phyloP scores from a whole-genome alignment of 2,888 invertebrate species.

The Apomyelois bistriatella region DNA sequence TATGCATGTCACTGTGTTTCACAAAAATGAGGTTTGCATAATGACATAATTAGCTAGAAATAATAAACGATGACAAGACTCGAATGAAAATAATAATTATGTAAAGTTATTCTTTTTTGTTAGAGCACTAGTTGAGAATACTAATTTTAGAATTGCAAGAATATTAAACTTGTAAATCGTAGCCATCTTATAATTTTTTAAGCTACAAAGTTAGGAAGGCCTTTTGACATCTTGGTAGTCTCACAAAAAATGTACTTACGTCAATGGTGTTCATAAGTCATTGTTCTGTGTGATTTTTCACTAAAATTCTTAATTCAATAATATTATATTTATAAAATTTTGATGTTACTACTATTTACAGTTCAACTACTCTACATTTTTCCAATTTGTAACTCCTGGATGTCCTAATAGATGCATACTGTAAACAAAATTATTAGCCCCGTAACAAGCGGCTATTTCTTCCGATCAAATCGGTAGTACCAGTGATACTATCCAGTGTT shows the following conservation, averaged over 20 bases:
- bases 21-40: constrained; percentile 3
- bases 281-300: too few species aligned
- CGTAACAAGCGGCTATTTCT: neutral
- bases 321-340: too few species aligned
- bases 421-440: constrained; percentile 13
- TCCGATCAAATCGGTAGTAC: constrained; percentile 26
- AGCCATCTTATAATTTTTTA: too few species aligned
- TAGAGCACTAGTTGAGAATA: neutral
- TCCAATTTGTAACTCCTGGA: too few species aligned
- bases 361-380: too few species aligned
- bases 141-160: neutral
- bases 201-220: too few species aligned
- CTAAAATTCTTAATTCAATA: too few species aligned
- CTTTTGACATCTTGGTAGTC: too few species aligned
- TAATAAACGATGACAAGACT: constrained; percentile 4
- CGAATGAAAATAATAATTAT: neutral
- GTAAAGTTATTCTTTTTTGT: neutral
- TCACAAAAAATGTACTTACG: too few species aligned
- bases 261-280: too few species aligned
- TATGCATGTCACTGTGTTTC: constrained; percentile 10
- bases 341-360: too few species aligned
- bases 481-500: constrained; percentile 43
- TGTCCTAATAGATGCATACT: neutral
- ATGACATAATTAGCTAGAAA: constrained; percentile 7
- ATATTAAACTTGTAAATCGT: neutral